Percentiles rank a stretch among this genome's conserved stretches.
Conservation (phyloP, 1,140 invertebrate genomes). For the Fopius arisanus region DNA sequence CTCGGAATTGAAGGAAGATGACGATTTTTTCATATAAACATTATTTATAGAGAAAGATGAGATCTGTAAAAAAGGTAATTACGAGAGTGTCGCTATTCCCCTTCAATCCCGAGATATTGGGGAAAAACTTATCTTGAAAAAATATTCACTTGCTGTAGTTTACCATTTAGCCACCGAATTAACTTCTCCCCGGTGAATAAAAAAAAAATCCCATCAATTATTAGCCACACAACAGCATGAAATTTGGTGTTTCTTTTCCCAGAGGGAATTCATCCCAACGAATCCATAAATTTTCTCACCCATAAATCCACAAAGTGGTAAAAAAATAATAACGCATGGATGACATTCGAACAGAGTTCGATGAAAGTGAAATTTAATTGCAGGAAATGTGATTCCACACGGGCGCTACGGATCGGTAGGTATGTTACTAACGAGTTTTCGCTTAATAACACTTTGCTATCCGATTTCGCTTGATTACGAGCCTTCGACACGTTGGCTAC, state of each 20-base stretch:
- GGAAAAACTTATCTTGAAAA: too few relatives aligned
- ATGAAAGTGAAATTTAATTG: constrained; percentile 23
- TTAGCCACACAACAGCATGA: background rate
- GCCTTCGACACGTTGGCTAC: constrained; percentile 14
- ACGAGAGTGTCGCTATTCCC: too few relatives aligned
- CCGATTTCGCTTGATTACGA: constrained; percentile 35
- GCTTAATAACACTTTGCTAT: constrained; percentile 53
- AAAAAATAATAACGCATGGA: background rate
- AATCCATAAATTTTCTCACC: background rate
- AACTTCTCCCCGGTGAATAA: too few relatives aligned
- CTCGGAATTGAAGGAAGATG: too few relatives aligned
- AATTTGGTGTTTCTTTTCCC: background rate
- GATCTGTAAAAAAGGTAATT: too few relatives aligned
- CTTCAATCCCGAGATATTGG: too few relatives aligned
- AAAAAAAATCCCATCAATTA: too few relatives aligned
- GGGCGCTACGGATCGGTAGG: constrained; percentile 41
- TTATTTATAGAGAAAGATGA: too few relatives aligned
- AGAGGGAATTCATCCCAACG: background rate
- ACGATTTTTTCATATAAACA: too few relatives aligned
- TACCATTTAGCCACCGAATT: too few relatives aligned
- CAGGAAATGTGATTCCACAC: constrained; percentile 20
- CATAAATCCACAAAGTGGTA: background rate
- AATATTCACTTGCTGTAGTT: too few relatives aligned
- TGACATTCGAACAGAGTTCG: background rate
- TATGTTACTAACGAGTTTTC: constrained; percentile 43